Conservation (phyloP, 2,888 invertebrate genomes). For the Chloromyia formosa region DNA sequence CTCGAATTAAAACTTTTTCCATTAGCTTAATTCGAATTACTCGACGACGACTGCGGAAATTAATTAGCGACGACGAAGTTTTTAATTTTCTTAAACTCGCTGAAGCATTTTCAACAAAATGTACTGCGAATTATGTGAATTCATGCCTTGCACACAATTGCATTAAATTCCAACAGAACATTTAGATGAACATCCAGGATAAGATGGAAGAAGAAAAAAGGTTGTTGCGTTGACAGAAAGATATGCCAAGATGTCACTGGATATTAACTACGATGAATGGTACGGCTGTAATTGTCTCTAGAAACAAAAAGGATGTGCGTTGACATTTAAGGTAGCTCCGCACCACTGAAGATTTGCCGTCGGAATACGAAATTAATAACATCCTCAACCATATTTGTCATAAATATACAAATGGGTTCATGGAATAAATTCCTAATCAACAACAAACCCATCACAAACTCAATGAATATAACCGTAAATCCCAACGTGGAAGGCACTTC, state of each 20-base stretch:
- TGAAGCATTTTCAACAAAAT: slow-evolving; percentile 11
- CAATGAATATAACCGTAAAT: neutral
- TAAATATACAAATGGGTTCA: no score
- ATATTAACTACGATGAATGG: neutral
- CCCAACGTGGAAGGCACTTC: neutral
- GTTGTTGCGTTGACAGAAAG: neutral
- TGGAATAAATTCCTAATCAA: no score
- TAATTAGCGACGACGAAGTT: slow-evolving; percentile 45
- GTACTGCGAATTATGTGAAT: slow-evolving; percentile 2
- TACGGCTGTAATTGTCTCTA: no score
- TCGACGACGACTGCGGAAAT: slow-evolving; percentile 44
- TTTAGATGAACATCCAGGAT: no score
- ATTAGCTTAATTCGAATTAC: slow-evolving; percentile 50
- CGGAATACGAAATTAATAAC: no score
- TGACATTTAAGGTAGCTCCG: no score
- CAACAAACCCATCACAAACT: no score
- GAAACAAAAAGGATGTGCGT: no score
- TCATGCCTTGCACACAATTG: slow-evolving; percentile 16
- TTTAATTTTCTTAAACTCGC: slow-evolving; percentile 31
- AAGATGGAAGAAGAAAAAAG: no score
- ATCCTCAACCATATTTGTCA: no score
- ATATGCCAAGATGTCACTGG: neutral
- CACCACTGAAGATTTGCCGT: no score
- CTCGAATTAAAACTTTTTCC: slow-evolving; percentile 50
- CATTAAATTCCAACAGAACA: neutral